Base-by-base conservation (phyloP, 1,140 invertebrate genomes). In the Drosophila littoralis region DNA sequence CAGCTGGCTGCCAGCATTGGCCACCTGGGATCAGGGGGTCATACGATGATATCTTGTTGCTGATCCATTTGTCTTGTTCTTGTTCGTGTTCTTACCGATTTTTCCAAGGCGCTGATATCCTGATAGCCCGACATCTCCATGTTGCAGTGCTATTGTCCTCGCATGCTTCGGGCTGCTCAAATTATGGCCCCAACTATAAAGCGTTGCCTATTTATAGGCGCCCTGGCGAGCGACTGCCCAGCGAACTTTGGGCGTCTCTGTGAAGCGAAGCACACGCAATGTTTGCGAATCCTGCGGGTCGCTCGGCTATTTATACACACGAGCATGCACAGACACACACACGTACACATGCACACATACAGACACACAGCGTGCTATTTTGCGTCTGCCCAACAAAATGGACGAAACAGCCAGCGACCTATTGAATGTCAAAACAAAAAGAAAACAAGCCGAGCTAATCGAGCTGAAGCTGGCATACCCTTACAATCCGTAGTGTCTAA, bases 61-160 rank as follows among this genome's bases (percentile, higher is more conserved):
- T 7, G 8, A 48, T 8, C 32, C 8, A 8, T 22, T 36, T 32
- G 2, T 8, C n/a, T 35, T 9, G 6, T 10, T 22, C n/a, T n/a
- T n/a, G n/a, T n/a, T n/a, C n/a, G n/a, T n/a, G n/a, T 6, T 5
- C 79, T 80, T 84, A 91, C 90, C 71, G 90, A 91, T 88, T 91
- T 91, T 81, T 91, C 90, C 78, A 91, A 71, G 4, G 90, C 90
- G 51, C 67, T 88, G 13, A 91, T 85, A 75, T 91, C 78, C 72
- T 91, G 90, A 73, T 91, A 91, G 36, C 71, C 85, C 13, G 80
- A 50, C 55, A 85, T 78, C 54, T 75, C 79, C 75, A 81, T 86
- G 35, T 75, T 66, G 43, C 7, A 40, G 15, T 35, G 38, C 32
- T 55, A 48, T 57, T 73, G 35, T 17, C 33, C 51, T 55, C 46